Evolutionary conservation across 2,113 vertebrate species (phyloP).

Genomic region (Rattus norvegicus): DNA sequence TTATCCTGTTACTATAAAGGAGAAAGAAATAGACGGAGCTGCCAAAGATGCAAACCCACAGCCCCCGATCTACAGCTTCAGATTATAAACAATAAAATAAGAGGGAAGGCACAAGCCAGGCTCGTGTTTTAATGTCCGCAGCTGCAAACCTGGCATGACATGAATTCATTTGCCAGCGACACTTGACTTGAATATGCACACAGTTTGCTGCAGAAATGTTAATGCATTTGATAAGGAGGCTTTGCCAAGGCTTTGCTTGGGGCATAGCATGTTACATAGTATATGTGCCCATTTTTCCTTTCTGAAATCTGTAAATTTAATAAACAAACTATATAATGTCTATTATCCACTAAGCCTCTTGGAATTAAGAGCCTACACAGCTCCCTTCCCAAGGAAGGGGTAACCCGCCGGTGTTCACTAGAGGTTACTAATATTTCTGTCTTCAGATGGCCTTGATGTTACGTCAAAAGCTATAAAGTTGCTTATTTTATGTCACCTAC

Average conservation of each 20-base stretch:
- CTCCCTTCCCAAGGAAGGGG: not conserved
- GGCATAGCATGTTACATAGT: not conserved
- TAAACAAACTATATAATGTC: slow-evolving; percentile 7
- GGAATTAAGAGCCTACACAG: not conserved
- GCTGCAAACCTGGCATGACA: not conserved
- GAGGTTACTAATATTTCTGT: slow-evolving; percentile 18
- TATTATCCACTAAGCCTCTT: not conserved
- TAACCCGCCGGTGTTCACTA: not conserved
- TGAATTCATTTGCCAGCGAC: slow-evolving; percentile 62
- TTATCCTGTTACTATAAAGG: slow-evolving; percentile 60
- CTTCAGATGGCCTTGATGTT: slow-evolving; percentile 19
- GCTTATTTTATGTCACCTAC: slow-evolving; percentile 47
- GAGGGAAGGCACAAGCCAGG: not conserved
- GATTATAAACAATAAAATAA: not conserved
- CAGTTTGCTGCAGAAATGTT: slow-evolving; percentile 35
- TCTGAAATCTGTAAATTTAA: slow-evolving; percentile 13
- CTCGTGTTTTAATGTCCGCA: not conserved
- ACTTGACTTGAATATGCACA: not conserved
- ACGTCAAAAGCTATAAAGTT: slow-evolving; percentile 16
- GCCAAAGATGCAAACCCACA: not conserved
- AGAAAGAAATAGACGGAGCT: slow-evolving; percentile 44
- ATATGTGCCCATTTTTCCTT: not conserved
- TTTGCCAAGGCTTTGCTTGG: not conserved
- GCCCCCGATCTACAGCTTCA: slow-evolving; percentile 58
- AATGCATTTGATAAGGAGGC: not conserved